A percentile compares a stretch with the other conserved stretches of the same genome.
Conservation (phyloP, 1,140 invertebrate species). For the Aphelinus atriplicis region DNA sequence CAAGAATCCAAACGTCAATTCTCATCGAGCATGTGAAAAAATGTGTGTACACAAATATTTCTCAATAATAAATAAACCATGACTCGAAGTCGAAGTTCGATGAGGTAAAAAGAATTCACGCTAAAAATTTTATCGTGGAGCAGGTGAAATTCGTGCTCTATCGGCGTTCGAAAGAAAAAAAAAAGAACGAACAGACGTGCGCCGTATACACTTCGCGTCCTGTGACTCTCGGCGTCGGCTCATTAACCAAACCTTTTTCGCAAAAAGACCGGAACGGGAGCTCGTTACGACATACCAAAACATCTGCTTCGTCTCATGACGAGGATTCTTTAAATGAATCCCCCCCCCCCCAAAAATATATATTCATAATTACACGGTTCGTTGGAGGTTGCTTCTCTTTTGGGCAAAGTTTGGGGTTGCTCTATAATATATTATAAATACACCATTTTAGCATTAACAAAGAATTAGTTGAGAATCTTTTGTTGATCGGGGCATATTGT, state of each 20-base stretch:
- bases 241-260: constrained; percentile 16
- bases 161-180: not conserved
- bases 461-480: too few relatives aligned
- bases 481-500: too few relatives aligned
- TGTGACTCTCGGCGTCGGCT: not conserved
- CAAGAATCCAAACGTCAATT: too few relatives aligned
- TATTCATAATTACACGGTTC: too few relatives aligned
- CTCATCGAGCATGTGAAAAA: not conserved
- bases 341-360: too few relatives aligned
- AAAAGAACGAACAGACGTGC: not conserved
- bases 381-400: too few relatives aligned
- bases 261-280: not conserved
- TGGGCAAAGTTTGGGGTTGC: too few relatives aligned
- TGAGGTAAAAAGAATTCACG: not conserved
- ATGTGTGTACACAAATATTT: not conserved
- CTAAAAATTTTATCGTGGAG: constrained; percentile 1
- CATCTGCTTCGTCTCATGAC: too few relatives aligned
- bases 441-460: too few relatives aligned
- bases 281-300: not conserved
- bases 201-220: not conserved
- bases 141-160: constrained; percentile 7
- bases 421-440: too few relatives aligned
- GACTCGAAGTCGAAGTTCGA: not conserved
- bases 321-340: too few relatives aligned
- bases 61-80: not conserved